Base-by-base conservation (phyloP, 2,888 invertebrate species). In the Dryocosmus kuriphilus region DNA sequence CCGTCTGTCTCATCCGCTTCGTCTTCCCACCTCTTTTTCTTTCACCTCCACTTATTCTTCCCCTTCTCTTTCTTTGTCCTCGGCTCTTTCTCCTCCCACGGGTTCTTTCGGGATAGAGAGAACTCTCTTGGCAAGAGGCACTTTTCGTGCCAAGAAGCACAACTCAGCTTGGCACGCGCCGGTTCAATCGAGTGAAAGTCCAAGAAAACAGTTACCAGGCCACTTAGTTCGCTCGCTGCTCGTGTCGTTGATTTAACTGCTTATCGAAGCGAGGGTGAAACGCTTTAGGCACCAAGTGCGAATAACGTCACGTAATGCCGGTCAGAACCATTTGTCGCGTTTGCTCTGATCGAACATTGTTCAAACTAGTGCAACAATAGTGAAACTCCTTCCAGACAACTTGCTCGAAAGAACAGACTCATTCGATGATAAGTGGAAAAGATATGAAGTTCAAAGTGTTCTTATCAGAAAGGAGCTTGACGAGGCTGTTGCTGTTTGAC, bases 61-160 rank as follows among this genome's bases (percentile, higher is more conserved):
- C 38, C 24, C 74, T 60, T 63, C 61, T n/a, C 32, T 65, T 77
- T 75, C 77, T 78, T 77, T 75, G 79, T 78, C 77, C 51, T 35
- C 61, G 73, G 79, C 83, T 77, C 67, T 75, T 77, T 75, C 74
- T 83, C 77, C 79, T 79, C 74, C 77, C 74, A 67, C 77, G 80
- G 62, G 74, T 77, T 75, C 77, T 73, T 61, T 76, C 51, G 76
- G 71, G 76, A 80, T 77, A 82, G 80, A 81, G 79, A 82, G 80
- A n/a, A n/a, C n/a, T n/a, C 82, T 79, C 79, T 80, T 79, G 81
- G 78, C 80, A 79, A 82, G 81, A 82, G 80, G 51, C 77, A 76
- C 79, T 79, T 78, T 78, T 78, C 78, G 76, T 80, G 78, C 74
- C 80, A 55, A 77, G 81, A 78, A 79, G 78, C 80, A 81, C 80